These are phyloP conservation scores for Rhinogobio ventralis DNA, from an alignment of 2,797 vertebrate genomes.

Conservation along the genomic window DNA sequence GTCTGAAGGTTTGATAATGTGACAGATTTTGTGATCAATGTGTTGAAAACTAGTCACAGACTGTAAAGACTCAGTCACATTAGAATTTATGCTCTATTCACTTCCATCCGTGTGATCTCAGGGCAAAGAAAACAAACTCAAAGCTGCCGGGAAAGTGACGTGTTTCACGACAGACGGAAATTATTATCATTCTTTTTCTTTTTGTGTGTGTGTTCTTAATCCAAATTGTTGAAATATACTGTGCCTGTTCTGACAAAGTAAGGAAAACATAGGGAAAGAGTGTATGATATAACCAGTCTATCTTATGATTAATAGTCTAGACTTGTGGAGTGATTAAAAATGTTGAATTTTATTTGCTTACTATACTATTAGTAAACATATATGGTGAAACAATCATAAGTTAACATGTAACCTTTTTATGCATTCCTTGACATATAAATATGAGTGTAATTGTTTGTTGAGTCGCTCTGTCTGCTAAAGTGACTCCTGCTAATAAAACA, in stretches of 20 bases:
- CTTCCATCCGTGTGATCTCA: not conserved
- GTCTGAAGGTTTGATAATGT: not conserved
- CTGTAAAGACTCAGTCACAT: not conserved
- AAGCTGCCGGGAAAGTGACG: not conserved
- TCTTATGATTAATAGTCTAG: not conserved
- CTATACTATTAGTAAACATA: not conserved
- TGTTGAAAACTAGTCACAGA: not conserved
- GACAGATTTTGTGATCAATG: not conserved
- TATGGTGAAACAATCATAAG: not conserved
- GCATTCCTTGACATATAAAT: not conserved
- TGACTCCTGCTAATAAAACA: not conserved
- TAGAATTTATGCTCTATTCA: not conserved
- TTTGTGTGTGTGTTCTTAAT: too few relatives aligned
- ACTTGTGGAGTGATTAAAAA: not conserved
- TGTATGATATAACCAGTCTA: too few relatives aligned
- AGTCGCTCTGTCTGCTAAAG: not conserved
- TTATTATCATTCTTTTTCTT: not conserved
- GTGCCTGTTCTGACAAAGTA: not conserved
- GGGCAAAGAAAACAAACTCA: not conserved
- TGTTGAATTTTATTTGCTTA: not conserved
- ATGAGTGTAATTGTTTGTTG: too few relatives aligned
- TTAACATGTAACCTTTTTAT: not conserved
- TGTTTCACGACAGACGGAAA: not conserved
- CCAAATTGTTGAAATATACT: not conserved
- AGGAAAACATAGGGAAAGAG: not conserved